Percentiles rank a stretch among this genome's conserved stretches.
phyloP scores from a whole-genome alignment of 2,797 vertebrate species.

The Borostomias antarcticus region DNA sequence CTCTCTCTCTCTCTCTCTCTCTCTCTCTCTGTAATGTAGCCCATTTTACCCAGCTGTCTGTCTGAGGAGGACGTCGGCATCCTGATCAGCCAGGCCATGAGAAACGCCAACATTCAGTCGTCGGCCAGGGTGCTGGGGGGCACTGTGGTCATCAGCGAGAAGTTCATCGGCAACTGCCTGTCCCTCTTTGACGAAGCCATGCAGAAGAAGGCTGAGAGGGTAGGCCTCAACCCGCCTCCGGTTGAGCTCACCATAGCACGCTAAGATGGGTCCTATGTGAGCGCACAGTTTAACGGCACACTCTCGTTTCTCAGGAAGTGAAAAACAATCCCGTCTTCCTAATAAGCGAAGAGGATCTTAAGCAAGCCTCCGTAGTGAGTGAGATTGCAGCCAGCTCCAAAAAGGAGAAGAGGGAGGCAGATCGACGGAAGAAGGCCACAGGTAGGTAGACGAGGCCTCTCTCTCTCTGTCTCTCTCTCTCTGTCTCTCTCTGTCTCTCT shows the following conservation, averaged over 20 bases:
- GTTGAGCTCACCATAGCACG: too few species aligned
- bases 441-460: conserved; percentile 67
- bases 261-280: neutral
- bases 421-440: conserved; percentile 87
- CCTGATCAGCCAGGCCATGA: conserved; percentile 89
- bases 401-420: conserved; percentile 90
- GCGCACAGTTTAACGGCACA: neutral
- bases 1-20: neutral
- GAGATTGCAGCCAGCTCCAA: conserved; percentile 78
- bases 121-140: conserved; percentile 80
- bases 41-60: conserved; percentile 89
- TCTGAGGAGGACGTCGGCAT: conserved; percentile 87
- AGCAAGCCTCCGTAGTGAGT: conserved; percentile 71
- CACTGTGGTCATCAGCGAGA: conserved; percentile 90
- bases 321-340: conserved; percentile 91
- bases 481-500: too few species aligned
- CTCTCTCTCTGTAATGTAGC: conserved; percentile 62
- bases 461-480: neutral
- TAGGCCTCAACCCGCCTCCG: too few species aligned
- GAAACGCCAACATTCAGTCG: conserved; percentile 79
- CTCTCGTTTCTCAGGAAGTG: conserved; percentile 79
- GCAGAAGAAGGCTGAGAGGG: conserved; percentile 93
- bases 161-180: conserved; percentile 86
- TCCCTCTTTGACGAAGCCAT: conserved; percentile 85
- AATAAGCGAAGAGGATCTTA: conserved; percentile 92